Base-by-base conservation (phyloP, 2,888 invertebrate genomes). In the Clepsis dumicolana region DNA sequence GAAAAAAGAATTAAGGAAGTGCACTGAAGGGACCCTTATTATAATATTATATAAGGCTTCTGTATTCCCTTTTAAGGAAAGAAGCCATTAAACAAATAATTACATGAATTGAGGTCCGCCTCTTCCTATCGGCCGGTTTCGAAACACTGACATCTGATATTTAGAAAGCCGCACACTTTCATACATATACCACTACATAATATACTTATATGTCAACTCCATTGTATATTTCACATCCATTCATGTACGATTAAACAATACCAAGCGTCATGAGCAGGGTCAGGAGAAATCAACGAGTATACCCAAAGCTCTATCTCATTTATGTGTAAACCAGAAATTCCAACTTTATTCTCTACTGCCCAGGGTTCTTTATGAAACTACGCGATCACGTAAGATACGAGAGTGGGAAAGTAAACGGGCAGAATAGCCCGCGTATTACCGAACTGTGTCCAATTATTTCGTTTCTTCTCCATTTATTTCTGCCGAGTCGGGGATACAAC, bases 401-500 rank as follows among this genome's bases (percentile, higher is more conserved):
- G 21, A 2, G 18, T 48, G 18, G 2, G 21, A 18, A 48, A 21
- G 44, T 21, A 21, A 48, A 48, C 18, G 10, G 21, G 2, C 8
- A 10, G 4, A 21, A 48, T 48, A 21, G 44, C 44, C 35, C 5
- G 18, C 44, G 32, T 50, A 52, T 18, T 61, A 21, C 44, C 14
- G 18, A n/a, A 25, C 14, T 14, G 38, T 12, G 24, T 25, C 38
- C 25, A 59, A 59, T 38, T 64, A 25, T 50, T 57, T 44, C 21
- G 41, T 52, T 65, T 65, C 59, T 50, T 8, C 65, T 50, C 59
- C 10, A 59, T 65, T 64, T 57, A 57, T 27, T n/a, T 57, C 14
- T 35, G n/a, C 18, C 4, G 18, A 27, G 48, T 50, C 8, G 14
- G 16, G 24, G 24, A 50, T 65, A 52, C 14, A 14, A 18, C 35